A percentile compares a stretch with the other conserved stretches of the same genome.
Conservation (phyloP, 2,888 invertebrate species). For the Melikaiella ostensackeni region DNA sequence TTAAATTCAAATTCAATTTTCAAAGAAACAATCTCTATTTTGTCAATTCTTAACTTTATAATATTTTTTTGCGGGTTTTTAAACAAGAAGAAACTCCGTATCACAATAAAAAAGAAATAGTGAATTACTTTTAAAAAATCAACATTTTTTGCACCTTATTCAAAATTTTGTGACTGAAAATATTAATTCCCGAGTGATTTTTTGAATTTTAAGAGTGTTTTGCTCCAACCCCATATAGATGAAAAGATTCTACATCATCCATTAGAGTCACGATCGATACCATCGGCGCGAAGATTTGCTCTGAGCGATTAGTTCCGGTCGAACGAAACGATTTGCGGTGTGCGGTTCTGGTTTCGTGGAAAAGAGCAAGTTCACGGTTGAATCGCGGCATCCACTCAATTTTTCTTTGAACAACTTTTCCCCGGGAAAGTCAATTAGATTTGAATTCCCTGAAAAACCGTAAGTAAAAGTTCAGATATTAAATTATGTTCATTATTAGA, state of each 20-base stretch:
- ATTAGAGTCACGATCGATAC: constrained; percentile 44
- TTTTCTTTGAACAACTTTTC: constrained; percentile 46
- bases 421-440: background rate
- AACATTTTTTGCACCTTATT: no score
- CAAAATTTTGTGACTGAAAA: background rate
- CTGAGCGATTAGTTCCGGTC: constrained; percentile 57
- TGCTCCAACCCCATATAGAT: background rate
- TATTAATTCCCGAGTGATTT: background rate
- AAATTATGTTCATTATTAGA: background rate
- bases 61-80: no score
- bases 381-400: constrained; percentile 54
- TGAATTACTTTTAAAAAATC: no score
- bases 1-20: no score
- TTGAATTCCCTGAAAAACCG: background rate
- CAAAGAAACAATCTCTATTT: no score
- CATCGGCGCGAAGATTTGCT: constrained; percentile 57
- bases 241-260: background rate
- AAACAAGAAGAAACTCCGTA: no score
- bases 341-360: constrained; percentile 56
- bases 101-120: no score
- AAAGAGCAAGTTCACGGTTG: constrained; percentile 50
- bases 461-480: background rate
- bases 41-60: no score
- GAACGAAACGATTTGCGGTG: constrained; percentile 57
- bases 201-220: background rate